A percentile compares a stretch with the other conserved stretches of the same genome.
Evolutionary conservation across 2,888 invertebrate genomes (phyloP).

Genomic region (Athalia rosae): DNA sequence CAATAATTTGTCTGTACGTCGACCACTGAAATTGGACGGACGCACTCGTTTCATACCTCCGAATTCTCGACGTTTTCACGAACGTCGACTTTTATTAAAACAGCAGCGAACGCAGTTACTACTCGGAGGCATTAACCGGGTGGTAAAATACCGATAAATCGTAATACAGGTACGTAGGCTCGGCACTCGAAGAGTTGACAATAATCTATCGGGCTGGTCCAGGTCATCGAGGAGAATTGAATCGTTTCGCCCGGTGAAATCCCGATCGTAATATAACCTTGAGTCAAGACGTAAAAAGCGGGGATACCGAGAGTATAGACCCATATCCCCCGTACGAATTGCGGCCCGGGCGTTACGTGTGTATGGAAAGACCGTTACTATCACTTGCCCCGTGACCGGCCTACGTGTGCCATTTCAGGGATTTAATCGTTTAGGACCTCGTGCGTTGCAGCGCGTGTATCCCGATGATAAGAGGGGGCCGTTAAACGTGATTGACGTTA

Average conservation of each 20-base stretch:
- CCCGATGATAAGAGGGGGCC: conserved; percentile 40
- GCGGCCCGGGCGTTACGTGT: conserved; percentile 6
- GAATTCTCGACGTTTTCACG: too few species aligned
- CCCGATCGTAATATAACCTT: background rate
- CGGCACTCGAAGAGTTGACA: too few species aligned
- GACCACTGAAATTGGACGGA: too few species aligned
- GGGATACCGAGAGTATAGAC: background rate
- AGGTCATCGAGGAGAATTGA: too few species aligned
- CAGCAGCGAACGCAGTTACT: too few species aligned
- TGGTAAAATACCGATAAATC: too few species aligned
- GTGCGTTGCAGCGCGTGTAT: conserved; percentile 36
- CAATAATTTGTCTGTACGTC: background rate
- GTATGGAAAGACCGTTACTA: conserved; percentile 22
- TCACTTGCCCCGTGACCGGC: conserved; percentile 19
- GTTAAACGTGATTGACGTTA: conserved; percentile 42
- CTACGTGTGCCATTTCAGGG: conserved; percentile 28
- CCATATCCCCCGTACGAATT: background rate
- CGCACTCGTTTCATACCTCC: too few species aligned
- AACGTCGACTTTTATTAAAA: too few species aligned
- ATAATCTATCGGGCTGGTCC: too few species aligned
- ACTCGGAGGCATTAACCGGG: too few species aligned
- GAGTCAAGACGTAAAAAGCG: background rate
- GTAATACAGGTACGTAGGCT: too few species aligned
- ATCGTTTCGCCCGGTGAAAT: background rate
- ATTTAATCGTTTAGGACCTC: conserved; percentile 41